phyloP scores from a whole-genome alignment of 1,140 invertebrate genomes.

The Drosophila carrolli region DNA sequence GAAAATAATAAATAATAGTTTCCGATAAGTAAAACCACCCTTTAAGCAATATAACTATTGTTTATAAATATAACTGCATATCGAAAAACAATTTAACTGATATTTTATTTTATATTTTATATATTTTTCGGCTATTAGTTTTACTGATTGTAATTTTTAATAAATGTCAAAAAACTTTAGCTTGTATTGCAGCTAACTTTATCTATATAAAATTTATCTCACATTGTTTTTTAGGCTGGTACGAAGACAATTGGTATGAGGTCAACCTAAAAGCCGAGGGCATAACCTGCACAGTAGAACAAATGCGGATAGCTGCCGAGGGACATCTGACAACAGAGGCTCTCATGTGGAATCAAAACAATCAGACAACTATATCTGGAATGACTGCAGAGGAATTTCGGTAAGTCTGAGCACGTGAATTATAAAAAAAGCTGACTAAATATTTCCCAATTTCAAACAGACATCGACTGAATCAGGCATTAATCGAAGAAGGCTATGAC shows the following conservation, averaged over 20 bases:
- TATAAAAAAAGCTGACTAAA: neutral
- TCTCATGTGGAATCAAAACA: conserved; percentile 98
- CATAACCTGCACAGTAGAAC: conserved; percentile 95
- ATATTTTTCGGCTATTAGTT: no score
- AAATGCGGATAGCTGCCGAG: conserved; percentile 97
- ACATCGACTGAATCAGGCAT: conserved; percentile 91
- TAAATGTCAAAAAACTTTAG: no score
- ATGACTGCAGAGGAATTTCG: conserved; percentile 93
- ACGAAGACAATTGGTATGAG: conserved; percentile 99
- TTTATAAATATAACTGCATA: no score
- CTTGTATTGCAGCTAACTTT: no score
- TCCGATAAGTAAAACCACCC: no score
- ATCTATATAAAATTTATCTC: no score
- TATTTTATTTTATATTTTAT: no score
- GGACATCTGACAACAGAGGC: conserved; percentile 99
- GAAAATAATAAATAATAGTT: no score
- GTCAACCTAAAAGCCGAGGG: conserved; percentile 94
- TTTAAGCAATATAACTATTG: no score
- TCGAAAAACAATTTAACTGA: no score
- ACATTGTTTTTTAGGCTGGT: conserved; percentile 91
- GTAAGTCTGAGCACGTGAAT: conserved; percentile 56
- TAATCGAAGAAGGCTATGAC: conserved; percentile 92
- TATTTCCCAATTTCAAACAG: conserved; percentile 80
- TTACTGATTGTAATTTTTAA: no score
- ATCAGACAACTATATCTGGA: conserved; percentile 95